phyloP scores from a whole-genome alignment of 1,140 invertebrate genomes.

The Trissolcus basalis region DNA sequence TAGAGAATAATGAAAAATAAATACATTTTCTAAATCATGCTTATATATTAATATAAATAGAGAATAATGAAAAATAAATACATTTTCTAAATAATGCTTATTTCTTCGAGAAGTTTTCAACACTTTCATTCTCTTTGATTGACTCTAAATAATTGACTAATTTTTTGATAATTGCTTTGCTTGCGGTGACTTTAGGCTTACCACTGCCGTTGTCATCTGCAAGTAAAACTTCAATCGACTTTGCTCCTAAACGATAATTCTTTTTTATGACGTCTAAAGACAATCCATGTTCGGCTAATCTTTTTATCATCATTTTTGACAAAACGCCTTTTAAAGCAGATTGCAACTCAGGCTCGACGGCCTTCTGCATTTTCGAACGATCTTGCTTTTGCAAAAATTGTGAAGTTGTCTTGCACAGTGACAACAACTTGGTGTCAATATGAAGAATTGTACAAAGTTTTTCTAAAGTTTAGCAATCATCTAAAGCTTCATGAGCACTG shows the following conservation, averaged over 20 bases:
- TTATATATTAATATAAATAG: too few species aligned
- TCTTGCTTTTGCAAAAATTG: slow-evolving; percentile 14
- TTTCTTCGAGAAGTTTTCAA: too few species aligned
- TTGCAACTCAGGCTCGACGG: slow-evolving; percentile 1
- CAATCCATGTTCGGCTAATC: slow-evolving; percentile 21
- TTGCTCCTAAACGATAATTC: slow-evolving; percentile 7
- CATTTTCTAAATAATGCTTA: too few species aligned
- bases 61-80: too few species aligned
- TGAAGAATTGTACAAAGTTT: slow-evolving; percentile 4
- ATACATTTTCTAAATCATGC: too few species aligned
- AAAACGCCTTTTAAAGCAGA: not conserved
- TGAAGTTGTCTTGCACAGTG: not conserved
- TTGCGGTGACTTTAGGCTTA: slow-evolving; percentile 16
- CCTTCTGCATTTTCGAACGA: not conserved
- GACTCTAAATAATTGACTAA: slow-evolving; percentile 12
- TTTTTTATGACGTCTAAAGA: slow-evolving; percentile 14
- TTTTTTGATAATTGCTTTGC: slow-evolving; percentile 18
- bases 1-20: too few species aligned
- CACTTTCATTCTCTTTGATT: too few species aligned
- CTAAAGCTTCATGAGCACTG: slow-evolving; percentile 19
- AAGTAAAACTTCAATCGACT: slow-evolving; percentile 15
- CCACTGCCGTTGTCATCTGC: slow-evolving; percentile 18
- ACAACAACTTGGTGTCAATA: slow-evolving; percentile 1
- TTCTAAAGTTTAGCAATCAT: slow-evolving; percentile 24
- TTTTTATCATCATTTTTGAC: slow-evolving; percentile 23